phyloP scores from a whole-genome alignment of 2,888 invertebrate species.

The Amphipyra berbera region DNA sequence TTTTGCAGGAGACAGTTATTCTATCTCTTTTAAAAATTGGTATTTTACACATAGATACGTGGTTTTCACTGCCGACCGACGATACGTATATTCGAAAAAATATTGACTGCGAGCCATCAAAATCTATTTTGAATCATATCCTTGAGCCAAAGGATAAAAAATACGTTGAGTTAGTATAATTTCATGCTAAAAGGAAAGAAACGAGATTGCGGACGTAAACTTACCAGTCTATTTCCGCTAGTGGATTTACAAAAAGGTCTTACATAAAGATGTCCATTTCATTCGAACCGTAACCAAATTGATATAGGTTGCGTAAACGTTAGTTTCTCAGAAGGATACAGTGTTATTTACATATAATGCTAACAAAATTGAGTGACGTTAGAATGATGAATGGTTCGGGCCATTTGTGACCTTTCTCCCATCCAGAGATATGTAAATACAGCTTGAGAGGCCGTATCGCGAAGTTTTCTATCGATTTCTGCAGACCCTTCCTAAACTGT shows the following conservation, averaged over 20 bases:
- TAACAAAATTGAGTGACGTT: constrained; percentile 71
- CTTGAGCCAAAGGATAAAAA: constrained; percentile 37
- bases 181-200: constrained; percentile 35
- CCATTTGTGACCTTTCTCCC: constrained; percentile 68
- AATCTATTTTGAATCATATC: constrained; percentile 25
- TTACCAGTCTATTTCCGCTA: constrained; percentile 52
- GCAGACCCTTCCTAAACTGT: constrained; percentile 61
- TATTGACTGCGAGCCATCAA: constrained; percentile 16
- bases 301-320: constrained; percentile 60
- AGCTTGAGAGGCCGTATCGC: constrained; percentile 56
- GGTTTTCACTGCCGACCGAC: no score
- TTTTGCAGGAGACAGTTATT: no score
- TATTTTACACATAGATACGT: no score
- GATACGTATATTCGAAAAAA: constrained; percentile 1
- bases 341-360: constrained; percentile 66
- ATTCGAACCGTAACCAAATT: constrained; percentile 58
- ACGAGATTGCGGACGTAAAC: constrained; percentile 39
- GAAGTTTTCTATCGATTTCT: constrained; percentile 60
- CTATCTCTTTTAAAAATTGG: no score
- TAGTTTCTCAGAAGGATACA: constrained; percentile 55
- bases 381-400: constrained; percentile 67
- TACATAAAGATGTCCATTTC: constrained; percentile 59
- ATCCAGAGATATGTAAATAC: constrained; percentile 70
- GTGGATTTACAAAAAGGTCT: constrained; percentile 54
- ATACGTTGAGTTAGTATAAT: constrained; percentile 43